Percentiles rank a stretch among this genome's conserved stretches.
Conservation (phyloP, 2,888 invertebrate species). For the Archips xylosteana region DNA sequence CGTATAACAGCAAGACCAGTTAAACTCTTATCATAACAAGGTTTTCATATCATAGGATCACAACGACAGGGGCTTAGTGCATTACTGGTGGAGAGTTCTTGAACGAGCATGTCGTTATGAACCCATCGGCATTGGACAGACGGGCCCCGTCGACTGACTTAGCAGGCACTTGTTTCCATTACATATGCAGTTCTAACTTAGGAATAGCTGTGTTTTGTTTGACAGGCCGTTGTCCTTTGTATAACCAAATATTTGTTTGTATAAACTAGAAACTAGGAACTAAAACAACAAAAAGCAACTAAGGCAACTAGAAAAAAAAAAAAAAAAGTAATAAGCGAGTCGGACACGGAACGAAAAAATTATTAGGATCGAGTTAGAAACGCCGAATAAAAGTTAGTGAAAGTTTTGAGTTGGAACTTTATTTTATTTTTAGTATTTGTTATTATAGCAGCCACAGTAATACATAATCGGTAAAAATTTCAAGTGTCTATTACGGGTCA, state of each 20-base stretch:
- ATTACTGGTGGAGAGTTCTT: not conserved
- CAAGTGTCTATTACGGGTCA: too few relatives aligned
- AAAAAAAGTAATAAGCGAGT: too few relatives aligned
- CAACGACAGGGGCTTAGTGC: not conserved
- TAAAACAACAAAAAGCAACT: too few relatives aligned
- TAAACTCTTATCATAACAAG: not conserved
- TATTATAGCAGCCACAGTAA: too few relatives aligned
- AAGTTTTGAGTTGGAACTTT: too few relatives aligned
- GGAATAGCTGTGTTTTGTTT: not conserved
- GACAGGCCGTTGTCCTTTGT: not conserved
- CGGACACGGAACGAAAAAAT: too few relatives aligned
- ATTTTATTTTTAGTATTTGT: too few relatives aligned
- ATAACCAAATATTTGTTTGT: not conserved
- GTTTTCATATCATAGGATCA: not conserved
- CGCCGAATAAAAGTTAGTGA: too few relatives aligned
- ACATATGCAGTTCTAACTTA: not conserved
- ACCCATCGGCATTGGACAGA: not conserved
- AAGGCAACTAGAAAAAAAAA: too few relatives aligned
- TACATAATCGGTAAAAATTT: too few relatives aligned
- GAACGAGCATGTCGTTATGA: not conserved
- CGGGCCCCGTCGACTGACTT: not conserved
- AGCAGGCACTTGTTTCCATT: not conserved
- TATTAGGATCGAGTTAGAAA: too few relatives aligned
- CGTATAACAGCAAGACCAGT: not conserved
- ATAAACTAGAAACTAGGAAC: too few relatives aligned